Conservation (phyloP, 64 coral and sea anemone species). For the Dendronephthya gigantea region DNA sequence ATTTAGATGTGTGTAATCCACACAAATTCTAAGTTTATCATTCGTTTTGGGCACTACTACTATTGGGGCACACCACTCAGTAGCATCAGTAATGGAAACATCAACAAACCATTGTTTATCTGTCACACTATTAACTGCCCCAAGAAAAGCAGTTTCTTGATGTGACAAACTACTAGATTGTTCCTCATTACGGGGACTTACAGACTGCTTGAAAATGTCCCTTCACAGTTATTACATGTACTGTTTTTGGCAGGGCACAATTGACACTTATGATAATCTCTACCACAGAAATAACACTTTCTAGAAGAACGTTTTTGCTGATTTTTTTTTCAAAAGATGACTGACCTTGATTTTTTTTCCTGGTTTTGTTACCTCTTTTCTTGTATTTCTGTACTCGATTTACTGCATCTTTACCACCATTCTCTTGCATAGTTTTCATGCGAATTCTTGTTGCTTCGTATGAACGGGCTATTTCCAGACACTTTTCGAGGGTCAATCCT, state of each 20-base stretch:
- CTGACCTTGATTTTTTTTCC: too few species aligned
- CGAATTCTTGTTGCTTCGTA: too few species aligned
- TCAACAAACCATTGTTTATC: slow-evolving; percentile 20
- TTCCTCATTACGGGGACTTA: not conserved
- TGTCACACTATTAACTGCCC: not conserved
- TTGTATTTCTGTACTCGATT: too few species aligned
- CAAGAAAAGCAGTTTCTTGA: not conserved
- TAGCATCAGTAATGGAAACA: not conserved
- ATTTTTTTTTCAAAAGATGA: too few species aligned
- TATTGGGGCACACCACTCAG: not conserved
- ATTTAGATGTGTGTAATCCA: not conserved
- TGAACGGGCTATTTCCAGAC: too few species aligned
- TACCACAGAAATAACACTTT: not conserved
- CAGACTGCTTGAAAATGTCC: not conserved
- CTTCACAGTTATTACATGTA: not conserved
- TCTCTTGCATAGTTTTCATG: too few species aligned
- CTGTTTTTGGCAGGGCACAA: not conserved
- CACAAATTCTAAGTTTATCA: not conserved
- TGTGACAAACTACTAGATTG: not conserved
- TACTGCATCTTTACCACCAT: too few species aligned
- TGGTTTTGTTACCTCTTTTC: too few species aligned
- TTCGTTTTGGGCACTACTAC: not conserved
- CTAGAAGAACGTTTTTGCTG: too few species aligned
- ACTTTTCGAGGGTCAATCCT: too few species aligned
- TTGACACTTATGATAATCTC: not conserved